Conservation (phyloP, 2,888 invertebrate species). For the Cosmia pyralina region DNA sequence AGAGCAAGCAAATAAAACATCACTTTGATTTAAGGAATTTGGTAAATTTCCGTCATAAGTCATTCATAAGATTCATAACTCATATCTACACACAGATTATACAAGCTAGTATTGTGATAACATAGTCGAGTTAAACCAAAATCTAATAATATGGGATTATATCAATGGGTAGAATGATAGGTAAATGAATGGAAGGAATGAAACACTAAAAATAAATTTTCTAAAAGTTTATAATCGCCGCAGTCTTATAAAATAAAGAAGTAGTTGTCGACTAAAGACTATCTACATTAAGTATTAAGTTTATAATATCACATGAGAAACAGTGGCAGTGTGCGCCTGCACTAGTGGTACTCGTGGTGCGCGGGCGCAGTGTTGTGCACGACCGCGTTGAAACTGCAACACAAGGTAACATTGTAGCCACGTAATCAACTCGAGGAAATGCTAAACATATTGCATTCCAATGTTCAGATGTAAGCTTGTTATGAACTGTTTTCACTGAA, state of each 20-base stretch:
- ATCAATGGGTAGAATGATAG: not conserved
- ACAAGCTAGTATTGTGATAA: not conserved
- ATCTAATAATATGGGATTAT: not conserved
- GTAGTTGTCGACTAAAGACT: constrained; percentile 87
- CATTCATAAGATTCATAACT: not conserved
- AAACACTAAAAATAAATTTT: constrained; percentile 66
- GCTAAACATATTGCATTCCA: constrained; percentile 47
- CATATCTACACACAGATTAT: no score
- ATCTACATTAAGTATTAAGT: constrained; percentile 85
- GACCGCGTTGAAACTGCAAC: constrained; percentile 87
- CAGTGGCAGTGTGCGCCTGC: constrained; percentile 70
- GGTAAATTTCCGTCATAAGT: not conserved
- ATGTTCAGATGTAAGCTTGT: constrained; percentile 51
- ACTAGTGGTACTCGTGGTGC: constrained; percentile 84
- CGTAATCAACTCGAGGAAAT: constrained; percentile 57
- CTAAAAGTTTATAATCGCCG: constrained; percentile 88
- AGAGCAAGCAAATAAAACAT: not conserved
- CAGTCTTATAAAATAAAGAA: constrained; percentile 86
- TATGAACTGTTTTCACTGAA: constrained; percentile 50
- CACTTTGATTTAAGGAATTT: not conserved
- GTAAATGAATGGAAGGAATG: not conserved
- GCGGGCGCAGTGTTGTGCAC: constrained; percentile 88
- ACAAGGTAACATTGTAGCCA: constrained; percentile 48
- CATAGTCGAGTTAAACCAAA: no score
- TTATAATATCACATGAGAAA: constrained; percentile 88